These are phyloP conservation scores for Falco novaeseelandiae DNA, from an alignment of 2,797 vertebrate species.

Conservation along the genomic window DNA sequence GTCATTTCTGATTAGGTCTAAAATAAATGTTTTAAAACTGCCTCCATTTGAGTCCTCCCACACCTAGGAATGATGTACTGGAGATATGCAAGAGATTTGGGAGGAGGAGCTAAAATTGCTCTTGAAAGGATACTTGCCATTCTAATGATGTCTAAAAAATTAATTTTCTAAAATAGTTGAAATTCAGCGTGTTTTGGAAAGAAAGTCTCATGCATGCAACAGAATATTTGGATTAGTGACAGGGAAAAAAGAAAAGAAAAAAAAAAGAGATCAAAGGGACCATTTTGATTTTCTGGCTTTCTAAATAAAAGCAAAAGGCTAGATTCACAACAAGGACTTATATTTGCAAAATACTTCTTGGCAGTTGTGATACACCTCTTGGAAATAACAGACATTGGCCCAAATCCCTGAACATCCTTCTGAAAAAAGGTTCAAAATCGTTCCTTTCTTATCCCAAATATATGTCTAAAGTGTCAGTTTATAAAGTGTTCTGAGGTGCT, in stretches of 20 bases:
- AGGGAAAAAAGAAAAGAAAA: accelerated
- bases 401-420: neutral
- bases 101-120: neutral
- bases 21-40: neutral
- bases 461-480: neutral
- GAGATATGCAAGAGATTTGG: neutral
- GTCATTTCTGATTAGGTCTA: neutral
- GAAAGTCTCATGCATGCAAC: neutral
- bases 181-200: neutral
- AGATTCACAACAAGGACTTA: neutral
- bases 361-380: neutral
- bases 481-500: neutral
- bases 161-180: neutral
- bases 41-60: neutral
- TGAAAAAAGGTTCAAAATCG: neutral
- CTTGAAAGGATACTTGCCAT: neutral
- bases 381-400: neutral
- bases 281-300: neutral
- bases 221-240: neutral
- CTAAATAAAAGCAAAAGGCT: neutral
- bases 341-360: neutral
- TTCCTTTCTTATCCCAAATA: neutral
- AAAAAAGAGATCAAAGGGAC: neutral
- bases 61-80: neutral
- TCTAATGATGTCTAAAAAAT: neutral